These are phyloP conservation scores for Drosophila setosimentum DNA, from an alignment of 2,888 invertebrate genomes.

Conservation along the genomic window DNA sequence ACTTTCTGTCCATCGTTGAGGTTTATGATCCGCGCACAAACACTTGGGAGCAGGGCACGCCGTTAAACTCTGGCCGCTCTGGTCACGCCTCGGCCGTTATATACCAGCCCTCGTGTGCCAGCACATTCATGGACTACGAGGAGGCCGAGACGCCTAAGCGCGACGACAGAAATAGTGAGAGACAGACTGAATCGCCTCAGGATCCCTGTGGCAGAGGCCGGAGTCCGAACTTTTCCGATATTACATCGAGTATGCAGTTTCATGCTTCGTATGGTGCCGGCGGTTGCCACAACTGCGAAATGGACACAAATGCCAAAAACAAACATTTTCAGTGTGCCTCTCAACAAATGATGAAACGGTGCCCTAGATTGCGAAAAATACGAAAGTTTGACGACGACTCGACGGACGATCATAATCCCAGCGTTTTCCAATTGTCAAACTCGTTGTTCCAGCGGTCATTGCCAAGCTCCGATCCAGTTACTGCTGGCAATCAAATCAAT, in stretches of 20 bases:
- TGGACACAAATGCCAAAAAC: constrained; percentile 18
- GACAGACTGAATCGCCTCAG: constrained; percentile 18
- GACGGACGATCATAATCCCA: not conserved
- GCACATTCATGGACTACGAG: constrained; percentile 82
- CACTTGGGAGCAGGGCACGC: constrained; percentile 91
- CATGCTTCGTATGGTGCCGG: constrained; percentile 70
- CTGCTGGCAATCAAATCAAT: constrained; percentile 11
- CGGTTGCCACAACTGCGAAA: constrained; percentile 77
- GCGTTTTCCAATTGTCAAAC: not conserved
- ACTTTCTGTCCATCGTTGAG: constrained; percentile 94
- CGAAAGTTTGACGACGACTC: not conserved
- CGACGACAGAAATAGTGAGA: constrained; percentile 46
- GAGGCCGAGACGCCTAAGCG: constrained; percentile 63
- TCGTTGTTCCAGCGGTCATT: not conserved
- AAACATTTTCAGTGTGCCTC: not conserved
- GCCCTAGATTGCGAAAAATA: constrained; percentile 3
- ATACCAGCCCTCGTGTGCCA: constrained; percentile 89
- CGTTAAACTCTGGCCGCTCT: constrained; percentile 93
- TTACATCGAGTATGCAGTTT: constrained; percentile 63
- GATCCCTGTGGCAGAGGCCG: constrained; percentile 39
- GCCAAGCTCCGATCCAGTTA: not conserved
- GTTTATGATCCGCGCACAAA: constrained; percentile 93
- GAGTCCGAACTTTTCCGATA: constrained; percentile 44
- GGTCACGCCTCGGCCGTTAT: constrained; percentile 97
- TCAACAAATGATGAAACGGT: constrained; percentile 14